Evolutionary conservation across 2,113 vertebrate species (phyloP), one percentile per base, ranked within the genome.

Genomic region (Ceyx cyanopectus): DNA sequence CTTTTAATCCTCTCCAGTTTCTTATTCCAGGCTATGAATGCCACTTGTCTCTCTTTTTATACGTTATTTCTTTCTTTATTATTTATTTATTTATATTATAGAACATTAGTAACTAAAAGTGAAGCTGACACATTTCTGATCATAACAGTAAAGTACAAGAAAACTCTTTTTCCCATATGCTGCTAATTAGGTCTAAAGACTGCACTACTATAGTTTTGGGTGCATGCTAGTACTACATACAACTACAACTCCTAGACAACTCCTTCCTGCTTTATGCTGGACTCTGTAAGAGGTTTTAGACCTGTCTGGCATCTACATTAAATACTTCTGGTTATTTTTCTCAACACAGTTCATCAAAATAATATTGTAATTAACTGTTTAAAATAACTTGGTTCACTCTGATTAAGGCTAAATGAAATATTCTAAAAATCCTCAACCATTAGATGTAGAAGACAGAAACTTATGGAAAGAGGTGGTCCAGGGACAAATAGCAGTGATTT

Each of bases 401-500:
- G 40, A 72, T 37, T 48, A 21, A 21, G 5, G 41, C 7, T 50
- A 77, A 85, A 69, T 22, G 0, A 80, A 30, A 65, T 18, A 14
- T 11, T 45, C 9, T 68, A 32, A 32, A 91, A 80, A 30, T 66
- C 26, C 14, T 80, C 27, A 80, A 54, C 7, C 30, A 73, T 1
- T 41, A 22, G n/a, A 80, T 32, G 12, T 13, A 15, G 8, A 81
- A 86, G 40, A 69, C 32, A 63, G 65, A 89, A 51, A 73, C 22
- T 67, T 84, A 32, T 40, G 73, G 58, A 69, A 85, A 68, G 45
- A 76, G 40, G 50, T 69, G 19, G 14, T 65, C 18, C 77, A 20
- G 45, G 79, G 68, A 65, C 70, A 91, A 66, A 72, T 7, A 65
- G 37, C 40, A 67, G 40, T 53, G 54, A 79, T 87, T 94, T 81